A percentile compares a stretch with the other conserved stretches of the same genome.
Evolutionary conservation across 2,113 vertebrate genomes (phyloP).

Genomic region (Pedionomus torquatus): DNA sequence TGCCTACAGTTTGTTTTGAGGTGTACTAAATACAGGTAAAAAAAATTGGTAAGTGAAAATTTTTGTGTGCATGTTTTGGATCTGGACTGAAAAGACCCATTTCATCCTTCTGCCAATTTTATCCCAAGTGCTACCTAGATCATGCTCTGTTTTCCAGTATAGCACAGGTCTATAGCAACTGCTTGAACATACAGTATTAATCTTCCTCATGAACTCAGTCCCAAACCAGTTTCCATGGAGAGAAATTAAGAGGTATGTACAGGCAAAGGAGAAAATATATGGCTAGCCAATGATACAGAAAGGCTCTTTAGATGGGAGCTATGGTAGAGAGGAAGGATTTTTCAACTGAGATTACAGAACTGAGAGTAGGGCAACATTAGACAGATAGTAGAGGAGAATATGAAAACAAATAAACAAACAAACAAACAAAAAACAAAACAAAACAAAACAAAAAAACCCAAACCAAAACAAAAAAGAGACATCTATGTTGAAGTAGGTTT

Average conservation of each 20-base stretch:
- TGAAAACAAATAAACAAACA: no score
- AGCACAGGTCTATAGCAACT: not conserved
- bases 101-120: not conserved
- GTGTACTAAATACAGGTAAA: not conserved
- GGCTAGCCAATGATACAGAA: slow-evolving; percentile 37
- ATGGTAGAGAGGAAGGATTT: slow-evolving; percentile 1
- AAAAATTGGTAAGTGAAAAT: not conserved
- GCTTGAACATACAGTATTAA: slow-evolving; percentile 44
- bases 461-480: not conserved
- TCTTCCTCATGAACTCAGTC: slow-evolving; percentile 29
- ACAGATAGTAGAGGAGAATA: not conserved
- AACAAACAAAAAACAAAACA: no score
- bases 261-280: slow-evolving; percentile 49
- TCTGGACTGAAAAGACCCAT: not conserved
- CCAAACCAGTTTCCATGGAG: slow-evolving; percentile 54
- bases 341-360: not conserved
- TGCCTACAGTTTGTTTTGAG: not conserved
- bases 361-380: not conserved
- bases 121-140: not conserved
- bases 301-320: not conserved
- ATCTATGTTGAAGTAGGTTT: not conserved
- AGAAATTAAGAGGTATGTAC: slow-evolving; percentile 54
- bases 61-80: not conserved
- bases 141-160: not conserved
- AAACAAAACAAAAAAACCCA: no score